Base-by-base conservation (phyloP, 2,797 vertebrate genomes). In the Gephyroberyx darwinii region DNA sequence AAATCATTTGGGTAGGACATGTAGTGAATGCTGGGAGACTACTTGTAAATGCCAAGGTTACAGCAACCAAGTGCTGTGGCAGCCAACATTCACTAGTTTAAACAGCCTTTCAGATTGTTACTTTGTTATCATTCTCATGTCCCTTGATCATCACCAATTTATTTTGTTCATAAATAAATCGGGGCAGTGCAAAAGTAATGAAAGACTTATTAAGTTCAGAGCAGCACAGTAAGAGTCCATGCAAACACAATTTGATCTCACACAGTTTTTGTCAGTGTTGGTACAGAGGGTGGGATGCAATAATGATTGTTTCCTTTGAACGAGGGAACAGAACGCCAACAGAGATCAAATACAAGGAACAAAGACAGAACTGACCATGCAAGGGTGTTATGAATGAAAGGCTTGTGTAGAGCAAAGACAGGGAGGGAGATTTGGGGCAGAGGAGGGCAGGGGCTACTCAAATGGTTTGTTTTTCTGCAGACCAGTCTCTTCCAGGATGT, bases 401-500 rank as follows among this genome's bases (percentile, higher is more conserved):
- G 61, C 80, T 91, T 90, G 74, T 93, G 72, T 80, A 61, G 84
- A 13, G 17, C 61, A 68, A 74, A 81, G 81, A 64, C 69, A 31
- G 57, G 37, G 61, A 58, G 78, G 52, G 78, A 67, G 74, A 74
- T 35, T 19, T 19, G 68, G 77, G 72, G 50, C 66, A 77, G 73
- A 80, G 74, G 62, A 81, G 80, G 63, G 77, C 81, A 83, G 65
- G 1, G 71, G 79, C 71, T 5, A 33, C 73, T 69, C 74, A 74
- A 59, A 81, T 83, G 81, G 67, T 71, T 75, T 80, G 73, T 84
- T 78, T 81, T 77, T 76, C 69, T 33, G 48, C 65, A 66, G 52
- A 82, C 75, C 63, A 12, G 71, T 78, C 74, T 75, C 83, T 80
- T 88, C 83, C 85, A 88, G 85, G 82, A 88, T 84, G 78, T 79